Evolutionary conservation across 2,797 vertebrate species (phyloP).

Genomic region (Avahi laniger): DNA sequence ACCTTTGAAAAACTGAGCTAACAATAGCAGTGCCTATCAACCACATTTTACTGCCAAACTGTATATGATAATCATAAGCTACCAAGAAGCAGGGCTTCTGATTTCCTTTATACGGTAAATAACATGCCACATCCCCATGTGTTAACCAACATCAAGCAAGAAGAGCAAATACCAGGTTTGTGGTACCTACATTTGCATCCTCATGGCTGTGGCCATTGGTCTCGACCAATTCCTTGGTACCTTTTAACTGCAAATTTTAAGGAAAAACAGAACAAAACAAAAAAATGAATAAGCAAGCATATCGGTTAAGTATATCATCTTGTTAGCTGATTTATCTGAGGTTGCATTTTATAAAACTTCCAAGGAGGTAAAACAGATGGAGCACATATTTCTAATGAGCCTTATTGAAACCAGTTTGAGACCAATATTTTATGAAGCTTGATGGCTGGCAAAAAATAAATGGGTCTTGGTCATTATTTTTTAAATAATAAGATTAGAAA

Average conservation of each 20-base stretch:
- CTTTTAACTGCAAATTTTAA: conserved; percentile 86
- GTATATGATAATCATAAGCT: not conserved
- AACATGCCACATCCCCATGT: not conserved
- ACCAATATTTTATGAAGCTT: conserved; percentile 79
- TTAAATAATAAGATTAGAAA: conserved; percentile 86
- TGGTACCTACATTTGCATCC: conserved; percentile 87
- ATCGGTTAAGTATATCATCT: conserved; percentile 72
- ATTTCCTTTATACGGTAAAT: not conserved
- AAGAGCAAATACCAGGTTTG: conserved; percentile 48
- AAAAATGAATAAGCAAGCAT: conserved; percentile 55
- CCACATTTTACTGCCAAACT: not conserved
- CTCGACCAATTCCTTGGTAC: conserved; percentile 87
- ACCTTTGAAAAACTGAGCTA: not conserved
- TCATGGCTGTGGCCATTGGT: conserved; percentile 87
- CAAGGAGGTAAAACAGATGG: conserved; percentile 81
- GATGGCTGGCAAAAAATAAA: conserved; percentile 74
- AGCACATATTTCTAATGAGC: conserved; percentile 82
- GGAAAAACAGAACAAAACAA: conserved; percentile 67
- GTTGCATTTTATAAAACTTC: conserved; percentile 80
- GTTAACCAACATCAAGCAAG: conserved; percentile 49
- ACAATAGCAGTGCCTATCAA: not conserved
- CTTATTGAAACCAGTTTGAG: conserved; percentile 79
- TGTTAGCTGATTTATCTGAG: conserved; percentile 83
- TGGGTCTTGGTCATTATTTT: conserved; percentile 82
- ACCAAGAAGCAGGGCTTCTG: not conserved